Evolutionary conservation across 2,888 invertebrate species (phyloP), one percentile per base, ranked within the genome.

Genomic region (Brenthis ino): DNA sequence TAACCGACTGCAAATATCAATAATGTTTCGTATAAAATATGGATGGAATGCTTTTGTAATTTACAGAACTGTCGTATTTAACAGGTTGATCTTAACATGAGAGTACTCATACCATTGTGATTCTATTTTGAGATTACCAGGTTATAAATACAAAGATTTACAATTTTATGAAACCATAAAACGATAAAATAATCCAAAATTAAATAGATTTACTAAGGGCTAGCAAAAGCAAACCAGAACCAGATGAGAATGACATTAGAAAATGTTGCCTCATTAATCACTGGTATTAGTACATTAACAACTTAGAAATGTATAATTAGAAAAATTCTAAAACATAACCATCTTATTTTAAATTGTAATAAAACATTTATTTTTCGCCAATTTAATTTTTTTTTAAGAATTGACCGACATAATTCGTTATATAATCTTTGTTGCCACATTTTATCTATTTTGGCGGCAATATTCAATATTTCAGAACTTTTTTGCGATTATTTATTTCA

Each of bases 1-100:
- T 96, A 75, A 97, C 96, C 79, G 97, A 97, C 97, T 96, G 92
- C 69, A 94, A 94, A 83, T 80, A 78, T 76, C 33, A 70, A 57
- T n/a, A 51, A n/a, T 14, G 57, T 47, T 12, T 55, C 57, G 55
- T 33, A 47, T 67, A 75, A 73, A 72, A 73, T 70, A 75, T 69
- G 77, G 75, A 74, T 72, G 77, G 70, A 75, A 74, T 75, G 16
- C 51, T 14, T 58, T 55, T 43, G 48, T 50, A 50, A 50, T 50
- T 53, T 20, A 57, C 24, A 28, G 24, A 64, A n/a, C 37, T 24
- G 57, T 47, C 51, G 54, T 57, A 57, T 57, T 57, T 57, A 5
- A 47, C 5, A 57, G 20, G n/a, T 57, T n/a, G 47, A 51, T 24
- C 54, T 20, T 12, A 51, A 64, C 57, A n/a, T 76, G 64, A 65